Evolutionary conservation across 1,140 invertebrate genomes (phyloP).

Genomic region (Dendroctonus ponderosae): DNA sequence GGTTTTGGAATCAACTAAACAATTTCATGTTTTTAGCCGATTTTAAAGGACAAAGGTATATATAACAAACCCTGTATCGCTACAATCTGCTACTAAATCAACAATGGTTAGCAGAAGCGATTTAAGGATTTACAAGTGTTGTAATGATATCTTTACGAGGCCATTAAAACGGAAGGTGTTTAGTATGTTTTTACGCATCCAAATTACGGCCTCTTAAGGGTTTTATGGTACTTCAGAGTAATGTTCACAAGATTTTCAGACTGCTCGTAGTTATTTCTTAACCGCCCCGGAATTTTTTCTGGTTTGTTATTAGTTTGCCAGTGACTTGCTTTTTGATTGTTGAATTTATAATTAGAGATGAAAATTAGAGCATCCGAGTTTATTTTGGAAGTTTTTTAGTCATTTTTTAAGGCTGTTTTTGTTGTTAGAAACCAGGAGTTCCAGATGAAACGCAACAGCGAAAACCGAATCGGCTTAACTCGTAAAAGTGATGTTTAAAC

Average conservation of each 20-base stretch:
- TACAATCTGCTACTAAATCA: not conserved
- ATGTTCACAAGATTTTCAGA: not conserved
- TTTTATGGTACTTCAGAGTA: constrained; percentile 18
- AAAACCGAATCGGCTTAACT: constrained; percentile 8
- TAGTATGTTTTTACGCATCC: constrained; percentile 22
- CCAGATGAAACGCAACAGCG: not conserved
- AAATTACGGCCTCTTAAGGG: constrained; percentile 21
- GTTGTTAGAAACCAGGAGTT: too few species aligned
- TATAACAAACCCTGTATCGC: too few species aligned
- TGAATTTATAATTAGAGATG: too few species aligned
- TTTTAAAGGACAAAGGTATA: too few species aligned
- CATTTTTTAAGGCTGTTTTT: too few species aligned
- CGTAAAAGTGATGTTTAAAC: constrained; percentile 11
- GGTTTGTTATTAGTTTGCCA: too few species aligned
- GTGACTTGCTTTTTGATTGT: too few species aligned
- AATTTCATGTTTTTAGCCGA: too few species aligned
- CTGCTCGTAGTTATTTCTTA: constrained; percentile 1
- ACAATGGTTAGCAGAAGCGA: constrained; percentile 1
- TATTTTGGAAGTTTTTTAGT: too few species aligned
- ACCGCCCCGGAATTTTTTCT: not conserved
- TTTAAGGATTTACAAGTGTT: constrained; percentile 18
- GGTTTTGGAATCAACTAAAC: too few species aligned
- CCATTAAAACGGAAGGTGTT: constrained; percentile 25
- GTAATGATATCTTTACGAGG: constrained; percentile 21
- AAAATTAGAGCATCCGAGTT: too few species aligned